Base-by-base conservation (phyloP, 2,888 invertebrate species). In the Nymphalis urticae region DNA sequence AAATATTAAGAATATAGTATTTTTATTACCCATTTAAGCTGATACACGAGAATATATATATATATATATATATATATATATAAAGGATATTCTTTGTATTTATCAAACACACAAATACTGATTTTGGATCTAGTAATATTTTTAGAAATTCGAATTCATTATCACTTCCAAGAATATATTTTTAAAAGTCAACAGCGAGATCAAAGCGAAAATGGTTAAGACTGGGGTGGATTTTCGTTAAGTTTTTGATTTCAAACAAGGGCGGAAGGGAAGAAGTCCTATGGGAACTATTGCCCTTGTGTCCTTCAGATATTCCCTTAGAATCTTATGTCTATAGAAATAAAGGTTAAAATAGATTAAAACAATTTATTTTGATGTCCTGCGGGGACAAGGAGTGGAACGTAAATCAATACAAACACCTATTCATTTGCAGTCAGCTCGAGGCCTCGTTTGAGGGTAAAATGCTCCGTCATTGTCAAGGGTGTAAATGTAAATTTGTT, bases 391-490 rank as follows among this genome's bases (percentile, higher is more conserved):
- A 69, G 75, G 65, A 68, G 56, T 69, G 69, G 68, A 66, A 75
- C 73, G 71, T 73, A 70, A 78, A 77, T 77, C 75, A 78, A 78
- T 76, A 78, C 75, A 77, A 76, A 77, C 75, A 76, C 73, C 73
- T 74, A 73, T 75, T 72, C 73, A 75, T 72, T 75, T 73, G 73
- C 56, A 68, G 65, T 68, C 68, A 66, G 68, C 69, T 66, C 66
- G 56, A 53, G 64, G 59, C 69, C 42, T 61, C 53, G 64, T 70
- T 70, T 53, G 66, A 63, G 69, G 71, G 68, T 63, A 62, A n/a
- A 56, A 27, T 61, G 36, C 58, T 66, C 58, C 58, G 53, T 60
- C 51, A 61, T 32, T 62, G 53, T 65, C 50, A 24, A 63, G 69
- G 66, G 71, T 69, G 72, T 64, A 58, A 70, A 70, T 59, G 62